Evolutionary conservation across 2,888 invertebrate genomes (phyloP).

Genomic region (Campoletis raptor): DNA sequence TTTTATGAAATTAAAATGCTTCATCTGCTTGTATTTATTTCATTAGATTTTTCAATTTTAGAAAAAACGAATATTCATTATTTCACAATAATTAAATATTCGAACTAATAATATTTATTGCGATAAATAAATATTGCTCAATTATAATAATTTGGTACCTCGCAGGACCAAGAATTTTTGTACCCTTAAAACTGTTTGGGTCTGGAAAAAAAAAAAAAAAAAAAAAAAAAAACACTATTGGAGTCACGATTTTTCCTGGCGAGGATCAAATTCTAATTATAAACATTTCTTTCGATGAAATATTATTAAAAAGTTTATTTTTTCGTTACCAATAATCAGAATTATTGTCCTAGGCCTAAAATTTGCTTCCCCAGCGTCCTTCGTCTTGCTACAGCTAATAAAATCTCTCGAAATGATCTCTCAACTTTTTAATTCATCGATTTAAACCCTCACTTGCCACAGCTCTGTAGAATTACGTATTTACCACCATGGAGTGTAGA

Average conservation of each 20-base stretch:
- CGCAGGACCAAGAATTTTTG: neutral
- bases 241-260: neutral
- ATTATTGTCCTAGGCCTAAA: constrained; percentile 45
- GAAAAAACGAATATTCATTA: neutral
- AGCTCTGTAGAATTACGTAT: too few relatives aligned
- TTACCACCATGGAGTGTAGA: too few relatives aligned
- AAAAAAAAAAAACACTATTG: too few relatives aligned
- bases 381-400: constrained; percentile 51
- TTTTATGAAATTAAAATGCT: neutral
- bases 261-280: neutral
- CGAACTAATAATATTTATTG: neutral
- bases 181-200: neutral
- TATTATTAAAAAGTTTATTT: constrained; percentile 32
- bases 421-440: constrained; percentile 11
- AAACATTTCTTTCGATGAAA: neutral
- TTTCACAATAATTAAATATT: neutral
- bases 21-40: neutral
- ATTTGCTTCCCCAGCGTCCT: constrained; percentile 53
- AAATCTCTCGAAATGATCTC: constrained; percentile 72
- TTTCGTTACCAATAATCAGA: constrained; percentile 25
- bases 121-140: neutral
- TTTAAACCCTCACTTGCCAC: too few relatives aligned
- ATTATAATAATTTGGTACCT: neutral
- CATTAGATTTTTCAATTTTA: neutral
- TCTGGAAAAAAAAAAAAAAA: too few relatives aligned